Evolutionary conservation across 2,888 invertebrate genomes (phyloP), one percentile per base, ranked within the genome.

Genomic region (Agrochola lota): DNA sequence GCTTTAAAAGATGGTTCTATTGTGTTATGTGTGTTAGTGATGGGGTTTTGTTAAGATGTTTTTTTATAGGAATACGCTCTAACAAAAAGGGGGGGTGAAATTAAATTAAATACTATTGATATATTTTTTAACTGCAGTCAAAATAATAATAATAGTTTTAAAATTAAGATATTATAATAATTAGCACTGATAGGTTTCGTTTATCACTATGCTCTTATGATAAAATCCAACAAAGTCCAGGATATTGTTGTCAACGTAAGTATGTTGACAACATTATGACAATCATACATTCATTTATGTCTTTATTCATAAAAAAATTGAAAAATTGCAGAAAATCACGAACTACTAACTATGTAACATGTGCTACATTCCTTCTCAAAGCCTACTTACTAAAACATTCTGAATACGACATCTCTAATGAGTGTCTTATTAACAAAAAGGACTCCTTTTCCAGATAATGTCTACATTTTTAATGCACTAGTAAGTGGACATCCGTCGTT

Each of bases 381-480:
- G 46, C 35, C 35, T 60, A 35, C 35, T 26, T 12, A 43, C n/a
- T 67, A n/a, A 67, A 62, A 66, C 30, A 67, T 68, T 49, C 52
- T 23, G 49, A 57, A 71, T 43, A 43, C 26, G 30, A 49, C 23
- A 67, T 62, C 20, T 30, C 15, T 62, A 81, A 81, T 57, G 46
- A 76, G 15, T 3, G 30, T 12, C n/a, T 62, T 63, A 67, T 71
- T 76, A 63, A 43, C 20, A 75, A 59, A 49, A 70, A 69, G 11
- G 43, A 62, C 15, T 55, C 26, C 17, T 68, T 63, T 43, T 30
- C 66, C n/a, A 55, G 66, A 72, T 80, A 83, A 89, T 83, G 75
- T 73, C 81, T 88, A 82, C 77, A 88, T 88, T 80, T 87, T 82
- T 87, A 83, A 85, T 87, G 84, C 85, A 81, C 40, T 78, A 80